These are phyloP conservation scores for Exephanes ischioxanthus DNA, from an alignment of 2,888 invertebrate genomes.

Conservation along the genomic window DNA sequence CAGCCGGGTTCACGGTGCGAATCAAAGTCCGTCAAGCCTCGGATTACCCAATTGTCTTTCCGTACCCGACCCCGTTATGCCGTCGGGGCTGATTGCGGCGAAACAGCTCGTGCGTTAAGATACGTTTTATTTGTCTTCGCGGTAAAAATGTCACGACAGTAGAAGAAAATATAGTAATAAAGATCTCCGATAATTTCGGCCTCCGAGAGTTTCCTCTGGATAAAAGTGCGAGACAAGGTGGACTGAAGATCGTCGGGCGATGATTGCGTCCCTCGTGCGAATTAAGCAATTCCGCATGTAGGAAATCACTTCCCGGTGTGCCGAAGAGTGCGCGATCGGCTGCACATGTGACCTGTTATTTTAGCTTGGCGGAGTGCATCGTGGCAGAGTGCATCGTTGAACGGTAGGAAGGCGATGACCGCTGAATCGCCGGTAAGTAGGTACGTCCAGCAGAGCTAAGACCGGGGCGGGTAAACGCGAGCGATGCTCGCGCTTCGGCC, in stretches of 20 bases:
- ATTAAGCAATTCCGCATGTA: constrained; percentile 44
- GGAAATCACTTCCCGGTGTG: constrained; percentile 58
- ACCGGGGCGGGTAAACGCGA: constrained; percentile 27
- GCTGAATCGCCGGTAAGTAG: constrained; percentile 49
- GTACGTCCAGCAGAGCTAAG: constrained; percentile 23
- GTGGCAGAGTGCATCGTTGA: constrained; percentile 35
- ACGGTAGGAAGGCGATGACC: constrained; percentile 56
- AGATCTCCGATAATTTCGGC: not conserved
- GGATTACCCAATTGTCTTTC: constrained; percentile 34
- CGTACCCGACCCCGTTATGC: not conserved
- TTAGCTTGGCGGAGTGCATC: constrained; percentile 1
- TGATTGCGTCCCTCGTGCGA: constrained; percentile 31
- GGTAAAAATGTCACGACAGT: not conserved
- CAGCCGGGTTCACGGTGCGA: constrained; percentile 43
- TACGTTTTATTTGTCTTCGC: constrained; percentile 9
- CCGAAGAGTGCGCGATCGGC: constrained; percentile 32
- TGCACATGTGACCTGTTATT: constrained; percentile 10
- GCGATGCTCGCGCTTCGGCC: constrained; percentile 3
- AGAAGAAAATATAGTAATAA: not conserved
- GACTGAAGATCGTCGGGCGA: constrained; percentile 27
- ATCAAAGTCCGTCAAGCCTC: not conserved
- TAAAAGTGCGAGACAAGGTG: constrained; percentile 3
- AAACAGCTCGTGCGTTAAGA: constrained; percentile 29
- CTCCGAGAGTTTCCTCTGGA: not conserved
- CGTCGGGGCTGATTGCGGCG: not conserved